Evolutionary conservation across 2,113 vertebrate genomes (phyloP).

Genomic region (Xenus cinereus): DNA sequence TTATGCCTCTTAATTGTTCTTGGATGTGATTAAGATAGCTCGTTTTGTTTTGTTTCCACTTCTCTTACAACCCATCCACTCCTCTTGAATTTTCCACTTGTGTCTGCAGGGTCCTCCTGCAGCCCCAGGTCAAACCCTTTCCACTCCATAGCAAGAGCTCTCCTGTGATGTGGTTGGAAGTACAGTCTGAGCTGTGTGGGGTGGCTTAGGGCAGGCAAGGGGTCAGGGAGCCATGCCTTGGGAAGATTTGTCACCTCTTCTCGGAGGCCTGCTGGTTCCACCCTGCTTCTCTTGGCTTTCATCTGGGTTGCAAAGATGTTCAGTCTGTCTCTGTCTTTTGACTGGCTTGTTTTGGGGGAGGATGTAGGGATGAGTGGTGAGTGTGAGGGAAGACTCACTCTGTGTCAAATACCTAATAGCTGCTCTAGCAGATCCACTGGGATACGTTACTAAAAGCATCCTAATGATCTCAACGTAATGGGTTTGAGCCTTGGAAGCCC

Average conservation of each 20-base stretch:
- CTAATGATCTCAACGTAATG: not conserved
- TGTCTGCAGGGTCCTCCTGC: not conserved
- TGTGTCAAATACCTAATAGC: not conserved
- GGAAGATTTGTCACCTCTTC: not conserved
- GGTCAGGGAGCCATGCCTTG: fast-evolving
- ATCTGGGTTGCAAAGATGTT: not conserved
- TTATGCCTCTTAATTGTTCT: not conserved
- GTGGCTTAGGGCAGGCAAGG: fast-evolving
- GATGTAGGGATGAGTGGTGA: not conserved
- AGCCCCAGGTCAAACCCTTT: not conserved
- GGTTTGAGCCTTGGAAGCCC: not conserved
- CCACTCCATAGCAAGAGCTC: not conserved
- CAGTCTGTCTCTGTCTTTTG: not conserved
- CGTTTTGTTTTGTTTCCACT: not conserved
- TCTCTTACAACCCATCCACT: not conserved
- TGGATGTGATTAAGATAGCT: not conserved
- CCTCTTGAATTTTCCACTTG: not conserved
- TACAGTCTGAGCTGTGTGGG: not conserved
- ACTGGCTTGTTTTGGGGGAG: not conserved
- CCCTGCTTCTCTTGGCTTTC: not conserved
- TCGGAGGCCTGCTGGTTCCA: not conserved
- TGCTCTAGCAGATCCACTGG: not conserved
- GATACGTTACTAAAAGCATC: not conserved
- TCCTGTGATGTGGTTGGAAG: not conserved
- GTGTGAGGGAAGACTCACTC: not conserved